Conservation (phyloP, 2,888 invertebrate species). For the Tanytarsus gracilentus region DNA sequence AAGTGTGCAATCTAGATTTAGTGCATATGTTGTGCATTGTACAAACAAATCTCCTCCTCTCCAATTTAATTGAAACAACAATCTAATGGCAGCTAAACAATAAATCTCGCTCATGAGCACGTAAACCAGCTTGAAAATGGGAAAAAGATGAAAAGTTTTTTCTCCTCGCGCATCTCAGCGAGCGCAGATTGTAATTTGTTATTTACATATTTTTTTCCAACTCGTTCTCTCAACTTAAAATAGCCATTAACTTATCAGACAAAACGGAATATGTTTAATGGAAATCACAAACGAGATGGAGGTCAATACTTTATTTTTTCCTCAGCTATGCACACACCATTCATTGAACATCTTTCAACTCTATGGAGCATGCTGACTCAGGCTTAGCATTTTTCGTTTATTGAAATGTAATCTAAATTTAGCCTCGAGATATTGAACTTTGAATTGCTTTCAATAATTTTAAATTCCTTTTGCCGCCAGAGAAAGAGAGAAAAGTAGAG, state of each 20-base stretch:
- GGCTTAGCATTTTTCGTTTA: background rate
- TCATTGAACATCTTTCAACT: background rate
- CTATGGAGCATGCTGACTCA: too few relatives aligned
- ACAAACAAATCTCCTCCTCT: conserved; percentile 10
- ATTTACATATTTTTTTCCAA: background rate
- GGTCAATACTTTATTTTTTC: background rate
- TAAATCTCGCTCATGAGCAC: conserved; percentile 24
- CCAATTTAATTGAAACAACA: conserved; percentile 26
- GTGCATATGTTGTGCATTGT: background rate
- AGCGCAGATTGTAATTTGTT: background rate
- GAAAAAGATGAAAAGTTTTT: too few relatives aligned
- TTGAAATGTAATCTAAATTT: conserved; percentile 28
- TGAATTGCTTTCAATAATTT: conserved; percentile 11
- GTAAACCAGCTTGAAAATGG: too few relatives aligned
- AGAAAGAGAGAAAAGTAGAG: background rate
- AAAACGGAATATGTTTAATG: background rate
- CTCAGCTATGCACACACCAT: background rate
- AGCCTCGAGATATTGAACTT: conserved; percentile 19
- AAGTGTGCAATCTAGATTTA: too few relatives aligned
- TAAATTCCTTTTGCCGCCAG: background rate
- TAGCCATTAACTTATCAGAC: conserved; percentile 1
- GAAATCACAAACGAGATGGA: background rate
- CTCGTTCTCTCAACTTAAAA: background rate
- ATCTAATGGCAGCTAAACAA: conserved; percentile 21
- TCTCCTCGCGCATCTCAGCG: too few relatives aligned